Evolutionary conservation across 1,140 invertebrate species (phyloP).

Genomic region (Lutraria rhynchaena): DNA sequence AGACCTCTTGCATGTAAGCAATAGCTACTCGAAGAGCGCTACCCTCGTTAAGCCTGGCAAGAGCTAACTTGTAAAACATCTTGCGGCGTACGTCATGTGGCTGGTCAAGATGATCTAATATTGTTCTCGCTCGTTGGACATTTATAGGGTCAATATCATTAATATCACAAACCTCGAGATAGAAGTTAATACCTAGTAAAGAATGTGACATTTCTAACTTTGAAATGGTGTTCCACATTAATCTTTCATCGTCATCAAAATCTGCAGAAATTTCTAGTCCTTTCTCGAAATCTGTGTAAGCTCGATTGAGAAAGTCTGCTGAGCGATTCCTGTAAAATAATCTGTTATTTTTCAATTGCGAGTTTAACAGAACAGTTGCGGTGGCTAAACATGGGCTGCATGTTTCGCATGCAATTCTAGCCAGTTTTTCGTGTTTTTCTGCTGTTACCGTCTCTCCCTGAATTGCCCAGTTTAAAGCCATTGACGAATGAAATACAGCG

Average conservation of each 20-base stretch:
- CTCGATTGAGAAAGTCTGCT: background rate
- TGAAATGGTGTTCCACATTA: conserved; percentile 10
- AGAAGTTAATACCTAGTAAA: conserved; percentile 19
- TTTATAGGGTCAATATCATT: background rate
- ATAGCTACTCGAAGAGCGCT: background rate
- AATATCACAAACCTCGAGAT: conserved; percentile 22
- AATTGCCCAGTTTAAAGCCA: conserved; percentile 29
- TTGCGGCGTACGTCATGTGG: conserved; percentile 8
- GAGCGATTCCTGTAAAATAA: background rate
- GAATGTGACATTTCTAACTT: conserved; percentile 30
- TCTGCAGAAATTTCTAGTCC: background rate
- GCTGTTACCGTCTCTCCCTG: conserved; percentile 6
- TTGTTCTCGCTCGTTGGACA: conserved; percentile 12
- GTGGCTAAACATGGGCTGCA: conserved; percentile 32
- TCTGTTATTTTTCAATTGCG: conserved; percentile 32
- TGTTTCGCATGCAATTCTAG: conserved; percentile 16
- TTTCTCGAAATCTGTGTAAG: conserved; percentile 21
- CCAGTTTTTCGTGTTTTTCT: conserved; percentile 18
- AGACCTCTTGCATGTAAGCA: conserved; percentile 7
- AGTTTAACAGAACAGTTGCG: background rate
- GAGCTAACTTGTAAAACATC: conserved; percentile 25
- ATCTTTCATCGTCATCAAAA: conserved; percentile 20
- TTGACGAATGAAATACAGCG: conserved; percentile 28
- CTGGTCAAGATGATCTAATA: conserved; percentile 8
- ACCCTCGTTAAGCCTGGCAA: conserved; percentile 1